Conservation (phyloP, 2,888 invertebrate genomes). For the Dione vanillae region DNA sequence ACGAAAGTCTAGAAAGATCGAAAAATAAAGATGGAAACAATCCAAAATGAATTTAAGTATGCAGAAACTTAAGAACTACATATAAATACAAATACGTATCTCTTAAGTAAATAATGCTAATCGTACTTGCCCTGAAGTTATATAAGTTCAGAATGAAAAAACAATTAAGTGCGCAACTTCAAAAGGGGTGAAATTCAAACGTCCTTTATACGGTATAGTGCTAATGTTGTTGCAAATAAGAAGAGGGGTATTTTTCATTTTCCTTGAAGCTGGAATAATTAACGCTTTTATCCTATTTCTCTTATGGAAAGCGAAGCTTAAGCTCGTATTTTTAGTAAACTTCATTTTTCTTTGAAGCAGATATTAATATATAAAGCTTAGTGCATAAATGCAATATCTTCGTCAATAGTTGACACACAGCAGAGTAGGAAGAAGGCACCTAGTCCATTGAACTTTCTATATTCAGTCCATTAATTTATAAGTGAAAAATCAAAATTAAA, state of each 20-base stretch:
- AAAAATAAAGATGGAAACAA: too few relatives aligned
- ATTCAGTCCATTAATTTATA: too few relatives aligned
- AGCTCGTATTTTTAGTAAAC: neutral
- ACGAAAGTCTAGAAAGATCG: too few relatives aligned
- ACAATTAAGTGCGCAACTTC: neutral
- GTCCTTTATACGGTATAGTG: constrained; percentile 4
- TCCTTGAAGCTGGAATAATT: constrained; percentile 27
- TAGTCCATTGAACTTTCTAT: too few relatives aligned
- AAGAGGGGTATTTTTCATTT: constrained; percentile 16
- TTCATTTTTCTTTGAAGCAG: neutral
- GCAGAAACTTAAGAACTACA: too few relatives aligned
- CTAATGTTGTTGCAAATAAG: constrained; percentile 28
- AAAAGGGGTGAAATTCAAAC: neutral
- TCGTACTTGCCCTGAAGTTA: neutral
- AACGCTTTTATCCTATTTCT: constrained; percentile 16
- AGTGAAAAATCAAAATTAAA: too few relatives aligned
- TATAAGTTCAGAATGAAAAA: neutral
- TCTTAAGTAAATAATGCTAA: neutral
- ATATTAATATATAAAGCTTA: too few relatives aligned
- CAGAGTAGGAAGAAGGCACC: too few relatives aligned
- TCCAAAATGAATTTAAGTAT: too few relatives aligned
- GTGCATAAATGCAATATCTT: too few relatives aligned
- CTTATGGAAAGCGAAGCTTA: constrained; percentile 10
- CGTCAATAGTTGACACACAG: too few relatives aligned
- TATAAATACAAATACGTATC: too few relatives aligned